Evolutionary conservation across 2,797 vertebrate species (phyloP), one percentile per base, ranked within the genome.

Genomic region (Miichthys miiuy): DNA sequence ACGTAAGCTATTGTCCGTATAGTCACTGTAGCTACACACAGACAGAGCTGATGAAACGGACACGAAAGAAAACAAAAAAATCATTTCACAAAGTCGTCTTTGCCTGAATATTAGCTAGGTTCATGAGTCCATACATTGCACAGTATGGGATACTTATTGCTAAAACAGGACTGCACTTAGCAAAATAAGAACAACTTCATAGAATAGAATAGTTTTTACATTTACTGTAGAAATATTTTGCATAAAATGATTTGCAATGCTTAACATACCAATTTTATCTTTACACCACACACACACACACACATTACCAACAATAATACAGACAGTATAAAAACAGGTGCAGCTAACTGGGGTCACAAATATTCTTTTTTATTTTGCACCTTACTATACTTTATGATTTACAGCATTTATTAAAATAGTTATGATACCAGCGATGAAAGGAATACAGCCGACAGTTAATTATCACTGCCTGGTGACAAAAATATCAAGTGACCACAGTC

Each of bases 111-210:
- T 69, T 42, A 74, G 68, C 79, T 30, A 81, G 68, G 50, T 52
- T 83, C 64, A 74, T 58, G 72, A 60, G 80, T 89, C 85, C 89
- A 76, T 66, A 90, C 79, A 14, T 72, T 44, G 77, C 88, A 81
- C 68, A 20, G 88, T 84, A 85, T 85, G 88, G 80, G 67, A 84
- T 77, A 88, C 72, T 93, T 94, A 94, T 93, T 94, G 92, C 94
- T 93, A 91, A 93, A 92, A 93, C 93, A 75, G 65, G 82, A 93
- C 90, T 65, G 86, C 81, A 91, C 92, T 55, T 83, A 81, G 88
- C 87, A 83, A 90, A 91, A 89, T 80, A 88, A 89, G 62, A 88
- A 88, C 79, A 72, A 83, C 80, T 82, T 85, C 51, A 87, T 88
- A 83, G 68, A 88, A 87, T 81, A 90, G 80, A 84, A 81, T 75